Conservation (phyloP, 2,113 vertebrate species). For the Heterocephalus glaber region DNA sequence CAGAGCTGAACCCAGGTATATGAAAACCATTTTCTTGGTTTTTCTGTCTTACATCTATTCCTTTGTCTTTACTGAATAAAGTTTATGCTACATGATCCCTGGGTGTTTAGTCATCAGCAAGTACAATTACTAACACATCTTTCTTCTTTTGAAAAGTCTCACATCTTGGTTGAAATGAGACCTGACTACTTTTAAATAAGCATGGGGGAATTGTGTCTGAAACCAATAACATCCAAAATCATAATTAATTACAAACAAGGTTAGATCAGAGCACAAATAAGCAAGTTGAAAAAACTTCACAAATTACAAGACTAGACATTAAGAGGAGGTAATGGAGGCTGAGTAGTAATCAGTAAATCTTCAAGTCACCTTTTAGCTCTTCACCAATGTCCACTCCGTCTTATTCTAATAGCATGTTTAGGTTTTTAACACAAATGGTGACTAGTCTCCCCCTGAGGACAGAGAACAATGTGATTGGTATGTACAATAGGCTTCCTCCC, state of each 20-base stretch:
- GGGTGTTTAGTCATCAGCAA: not conserved
- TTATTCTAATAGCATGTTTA: no score
- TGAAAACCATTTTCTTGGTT: not conserved
- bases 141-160: not conserved
- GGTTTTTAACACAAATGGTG: not conserved
- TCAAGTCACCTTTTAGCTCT: no score
- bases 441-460: no score
- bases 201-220: not conserved
- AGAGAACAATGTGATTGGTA: no score
- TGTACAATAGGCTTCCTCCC: accelerated
- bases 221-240: not conserved
- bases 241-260: not conserved
- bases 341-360: no score
- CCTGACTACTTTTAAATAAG: not conserved
- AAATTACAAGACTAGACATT: not conserved
- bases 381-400: no score
- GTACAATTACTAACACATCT: not conserved
- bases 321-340: no score
- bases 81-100: not conserved
- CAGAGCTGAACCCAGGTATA: not conserved
- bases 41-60: not conserved
- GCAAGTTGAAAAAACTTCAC: not conserved
- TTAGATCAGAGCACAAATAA: not conserved
- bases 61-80: not conserved
- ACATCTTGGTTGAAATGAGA: not conserved